Conservation (phyloP, 2,113 vertebrate species). For the Takifugu bimaculatus region DNA sequence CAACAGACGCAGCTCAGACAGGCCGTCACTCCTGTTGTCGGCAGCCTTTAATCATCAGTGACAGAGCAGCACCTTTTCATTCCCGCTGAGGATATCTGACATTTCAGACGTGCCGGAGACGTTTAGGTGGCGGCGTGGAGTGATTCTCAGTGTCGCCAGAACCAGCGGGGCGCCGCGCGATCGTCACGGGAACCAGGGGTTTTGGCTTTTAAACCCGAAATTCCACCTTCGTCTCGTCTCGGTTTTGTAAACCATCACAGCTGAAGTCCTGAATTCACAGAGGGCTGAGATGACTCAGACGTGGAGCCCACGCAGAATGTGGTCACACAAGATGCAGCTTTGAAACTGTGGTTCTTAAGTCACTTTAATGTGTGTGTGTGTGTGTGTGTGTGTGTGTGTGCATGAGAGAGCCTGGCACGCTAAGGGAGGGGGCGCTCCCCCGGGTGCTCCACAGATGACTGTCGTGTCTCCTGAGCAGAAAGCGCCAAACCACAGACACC, state of each 20-base stretch:
- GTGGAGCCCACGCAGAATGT: conserved; percentile 41
- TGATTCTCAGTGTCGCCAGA: too few species aligned
- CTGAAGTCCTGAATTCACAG: conserved; percentile 36
- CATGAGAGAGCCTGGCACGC: neutral
- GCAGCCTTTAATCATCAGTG: too few species aligned
- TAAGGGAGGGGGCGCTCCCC: conserved; percentile 14
- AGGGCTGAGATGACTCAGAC: conserved; percentile 37
- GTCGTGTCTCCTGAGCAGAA: conserved; percentile 22
- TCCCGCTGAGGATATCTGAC: too few species aligned
- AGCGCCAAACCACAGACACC: neutral
- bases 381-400: neutral
- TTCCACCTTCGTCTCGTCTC: neutral
- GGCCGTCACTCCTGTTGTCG: too few species aligned
- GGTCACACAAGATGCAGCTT: conserved; percentile 17
- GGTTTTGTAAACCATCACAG: conserved; percentile 12
- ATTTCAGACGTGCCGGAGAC: neutral
- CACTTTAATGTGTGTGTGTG: neutral
- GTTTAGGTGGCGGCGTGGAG: neutral
- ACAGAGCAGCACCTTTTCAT: too few species aligned
- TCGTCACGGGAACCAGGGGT: too few species aligned
- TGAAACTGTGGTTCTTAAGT: conserved; percentile 2
- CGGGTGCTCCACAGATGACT: conserved; percentile 44
- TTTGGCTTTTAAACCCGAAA: neutral
- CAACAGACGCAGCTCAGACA: conserved; percentile 1
- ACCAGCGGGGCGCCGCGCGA: too few species aligned